Conservation (phyloP, 2,888 invertebrate species). For the Quadriops clusia region DNA sequence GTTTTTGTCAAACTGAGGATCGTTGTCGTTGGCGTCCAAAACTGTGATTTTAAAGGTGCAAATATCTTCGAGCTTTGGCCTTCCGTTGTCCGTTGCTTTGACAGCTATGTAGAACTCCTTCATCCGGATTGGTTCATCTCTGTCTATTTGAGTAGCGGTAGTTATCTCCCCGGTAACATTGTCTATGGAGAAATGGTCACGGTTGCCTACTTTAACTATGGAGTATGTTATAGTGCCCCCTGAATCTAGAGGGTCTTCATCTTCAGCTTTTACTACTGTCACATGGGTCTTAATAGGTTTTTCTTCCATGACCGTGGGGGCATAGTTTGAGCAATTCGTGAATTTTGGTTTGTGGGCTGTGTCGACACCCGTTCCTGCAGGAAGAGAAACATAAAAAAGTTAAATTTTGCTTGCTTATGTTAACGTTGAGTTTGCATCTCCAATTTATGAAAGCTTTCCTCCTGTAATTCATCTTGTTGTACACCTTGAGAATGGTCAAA, state of each 20-base stretch:
- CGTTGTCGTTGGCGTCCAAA: slow-evolving; percentile 88
- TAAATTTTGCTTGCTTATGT: not conserved
- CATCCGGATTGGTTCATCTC: slow-evolving; percentile 78
- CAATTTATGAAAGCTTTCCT: not conserved
- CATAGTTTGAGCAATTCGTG: slow-evolving; percentile 70
- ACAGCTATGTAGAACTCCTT: slow-evolving; percentile 79
- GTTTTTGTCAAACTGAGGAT: slow-evolving; percentile 67
- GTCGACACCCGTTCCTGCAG: slow-evolving; percentile 14
- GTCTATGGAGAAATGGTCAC: slow-evolving; percentile 69
- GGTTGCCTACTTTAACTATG: slow-evolving; percentile 64
- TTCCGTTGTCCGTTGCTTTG: slow-evolving; percentile 85
- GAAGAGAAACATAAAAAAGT: not conserved
- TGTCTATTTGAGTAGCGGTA: slow-evolving; percentile 69
- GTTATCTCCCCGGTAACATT: slow-evolving; percentile 62
- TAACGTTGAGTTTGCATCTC: slow-evolving; percentile 2
- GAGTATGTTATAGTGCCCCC: slow-evolving; percentile 76
- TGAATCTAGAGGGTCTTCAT: slow-evolving; percentile 59
- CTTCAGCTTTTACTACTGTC: slow-evolving; percentile 55
- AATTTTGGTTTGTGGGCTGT: slow-evolving; percentile 85
- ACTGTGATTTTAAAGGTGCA: slow-evolving; percentile 88
- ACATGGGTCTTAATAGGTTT: slow-evolving; percentile 1
- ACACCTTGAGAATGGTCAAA: not conserved
- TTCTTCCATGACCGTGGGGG: slow-evolving; percentile 49
- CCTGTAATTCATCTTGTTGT: no score
- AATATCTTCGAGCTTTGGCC: slow-evolving; percentile 79